Base-by-base conservation (phyloP, 2,888 invertebrate species). In the Apodemia mormo region DNA sequence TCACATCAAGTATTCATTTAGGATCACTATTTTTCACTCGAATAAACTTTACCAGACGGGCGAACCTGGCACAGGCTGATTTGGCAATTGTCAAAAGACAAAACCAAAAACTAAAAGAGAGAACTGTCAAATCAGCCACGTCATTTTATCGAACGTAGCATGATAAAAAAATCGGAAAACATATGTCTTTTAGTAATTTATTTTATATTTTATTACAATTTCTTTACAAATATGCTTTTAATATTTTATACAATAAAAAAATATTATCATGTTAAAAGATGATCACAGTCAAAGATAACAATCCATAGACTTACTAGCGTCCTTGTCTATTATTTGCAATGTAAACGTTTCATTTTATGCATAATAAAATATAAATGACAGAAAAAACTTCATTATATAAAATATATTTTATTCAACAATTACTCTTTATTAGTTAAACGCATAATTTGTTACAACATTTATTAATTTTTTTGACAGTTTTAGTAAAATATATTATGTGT, bases 61-160 rank as follows among this genome's bases (percentile, higher is more conserved):
- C 30, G 29, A 69, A 78, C 81, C 71, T 76, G 84, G 80, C 81
- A 84, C 84, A 69, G 87, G 92, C 91, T 92, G 92, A 92, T 92
- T 92, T 92, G 93, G 92, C 92, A 90, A 90, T 86, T 86, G 91
- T 90, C 89, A 89, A 85, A 82, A 71, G 68, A 70, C 68, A 74
- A 79, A 71, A 76, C 78, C 89, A 89, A 85, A 88, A 89, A 91
- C 84, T 81, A 79, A 81, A 8, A 85, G 12, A 83, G 22, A 30
- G 14, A 74, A 67, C 90, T 92, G 93, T 93, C 93, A 92, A 76
- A 75, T 72, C 71, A 71, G 93, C 93, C 93, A 94, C 93, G 93
- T 94, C 93, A 94, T 90, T 91, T 90, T 82, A 76, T 81, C 77
- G 84, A 81, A 90, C 87, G 84, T 81, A 84, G 65, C 56, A 71